Conservation (phyloP, 1,140 invertebrate genomes). For the Drosophila asahinai region DNA sequence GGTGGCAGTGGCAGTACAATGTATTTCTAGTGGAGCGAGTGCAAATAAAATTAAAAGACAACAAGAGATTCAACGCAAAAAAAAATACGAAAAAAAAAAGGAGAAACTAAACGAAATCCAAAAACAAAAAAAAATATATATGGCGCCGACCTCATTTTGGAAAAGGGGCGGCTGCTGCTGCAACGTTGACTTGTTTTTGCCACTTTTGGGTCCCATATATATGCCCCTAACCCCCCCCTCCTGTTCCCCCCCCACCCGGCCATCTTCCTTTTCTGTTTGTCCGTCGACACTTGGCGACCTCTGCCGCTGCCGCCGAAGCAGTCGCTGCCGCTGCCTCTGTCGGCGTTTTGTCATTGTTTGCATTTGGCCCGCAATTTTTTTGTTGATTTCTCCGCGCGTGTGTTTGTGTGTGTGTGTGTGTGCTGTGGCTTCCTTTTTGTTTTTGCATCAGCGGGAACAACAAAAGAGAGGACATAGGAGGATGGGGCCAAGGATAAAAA, state of each 20-base stretch:
- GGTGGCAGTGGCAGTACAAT: slow-evolving; percentile 57
- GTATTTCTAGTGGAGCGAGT: slow-evolving; percentile 79
- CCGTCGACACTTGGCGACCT: slow-evolving; percentile 75
- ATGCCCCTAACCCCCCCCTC: not conserved
- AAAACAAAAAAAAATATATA: slow-evolving; percentile 64
- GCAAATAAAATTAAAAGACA: slow-evolving; percentile 76
- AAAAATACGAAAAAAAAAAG: slow-evolving; percentile 25
- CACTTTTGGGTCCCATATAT: slow-evolving; percentile 53
- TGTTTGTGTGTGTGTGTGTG: no score
- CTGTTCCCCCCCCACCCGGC: not conserved
- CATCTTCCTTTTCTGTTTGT: slow-evolving; percentile 41
- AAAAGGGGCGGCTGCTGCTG: slow-evolving; percentile 7
- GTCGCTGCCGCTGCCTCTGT: slow-evolving; percentile 45
- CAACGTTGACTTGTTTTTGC: slow-evolving; percentile 69
- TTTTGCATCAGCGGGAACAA: slow-evolving; percentile 29
- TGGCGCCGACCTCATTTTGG: slow-evolving; percentile 76
- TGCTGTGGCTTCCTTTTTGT: slow-evolving; percentile 32
- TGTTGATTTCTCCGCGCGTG: not conserved
- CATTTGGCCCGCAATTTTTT: slow-evolving; percentile 71
- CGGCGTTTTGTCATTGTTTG: slow-evolving; percentile 81
- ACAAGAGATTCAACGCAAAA: slow-evolving; percentile 46
- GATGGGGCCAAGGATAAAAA: slow-evolving; percentile 9
- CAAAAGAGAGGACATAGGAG: not conserved
- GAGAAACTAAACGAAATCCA: slow-evolving; percentile 27
- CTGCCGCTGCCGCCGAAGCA: slow-evolving; percentile 39